These are phyloP conservation scores for Apteryx mantelli DNA, from an alignment of 2,113 vertebrate species.

Conservation along the genomic window DNA sequence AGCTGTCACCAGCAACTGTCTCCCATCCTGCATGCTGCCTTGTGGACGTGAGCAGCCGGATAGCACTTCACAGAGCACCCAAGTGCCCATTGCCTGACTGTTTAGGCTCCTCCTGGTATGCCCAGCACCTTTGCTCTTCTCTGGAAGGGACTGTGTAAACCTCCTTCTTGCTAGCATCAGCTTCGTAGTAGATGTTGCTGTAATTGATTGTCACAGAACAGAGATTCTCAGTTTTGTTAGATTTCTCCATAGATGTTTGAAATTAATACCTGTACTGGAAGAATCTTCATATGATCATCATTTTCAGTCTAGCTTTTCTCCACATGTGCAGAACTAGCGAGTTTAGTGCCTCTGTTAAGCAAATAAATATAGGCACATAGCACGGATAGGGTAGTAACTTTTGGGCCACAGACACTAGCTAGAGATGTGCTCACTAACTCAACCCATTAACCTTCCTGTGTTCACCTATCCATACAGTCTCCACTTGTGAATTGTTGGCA, in stretches of 20 bases:
- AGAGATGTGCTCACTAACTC: not conserved
- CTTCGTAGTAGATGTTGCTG: not conserved
- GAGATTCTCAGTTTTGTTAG: fast-evolving
- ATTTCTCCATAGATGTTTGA: not conserved
- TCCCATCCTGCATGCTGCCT: fast-evolving
- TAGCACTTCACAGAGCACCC: not conserved
- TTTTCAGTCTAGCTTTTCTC: not conserved
- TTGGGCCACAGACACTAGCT: not conserved
- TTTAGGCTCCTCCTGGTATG: not conserved
- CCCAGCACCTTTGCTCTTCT: not conserved
- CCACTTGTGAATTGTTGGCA: not conserved
- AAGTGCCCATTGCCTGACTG: not conserved
- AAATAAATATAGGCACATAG: not conserved
- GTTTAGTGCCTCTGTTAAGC: not conserved
- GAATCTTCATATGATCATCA: not conserved
- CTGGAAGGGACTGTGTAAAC: not conserved
- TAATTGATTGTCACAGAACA: not conserved
- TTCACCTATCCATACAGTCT: not conserved
- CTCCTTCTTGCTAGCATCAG: not conserved
- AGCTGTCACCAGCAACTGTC: not conserved
- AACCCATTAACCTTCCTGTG: not conserved
- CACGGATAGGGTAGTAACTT: not conserved
- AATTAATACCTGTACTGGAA: not conserved
- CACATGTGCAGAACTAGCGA: not conserved
- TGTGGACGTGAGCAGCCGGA: not conserved